Conservation (phyloP, 2,888 invertebrate genomes). For the Agrotis segetum region DNA sequence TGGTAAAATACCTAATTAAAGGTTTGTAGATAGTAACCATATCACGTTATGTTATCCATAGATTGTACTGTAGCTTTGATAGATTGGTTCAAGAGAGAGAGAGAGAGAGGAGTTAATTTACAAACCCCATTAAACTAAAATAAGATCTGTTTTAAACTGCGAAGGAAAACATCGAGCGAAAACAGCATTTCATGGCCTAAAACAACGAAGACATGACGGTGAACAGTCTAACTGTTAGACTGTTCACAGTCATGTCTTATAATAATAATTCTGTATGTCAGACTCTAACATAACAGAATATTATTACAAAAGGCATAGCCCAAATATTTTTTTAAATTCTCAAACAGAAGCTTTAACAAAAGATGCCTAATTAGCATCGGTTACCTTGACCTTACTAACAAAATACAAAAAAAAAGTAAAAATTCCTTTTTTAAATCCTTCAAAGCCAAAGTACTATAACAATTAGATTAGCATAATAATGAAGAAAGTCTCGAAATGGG, state of each 20-base stretch:
- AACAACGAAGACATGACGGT: too few relatives aligned
- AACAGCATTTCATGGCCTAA: background rate
- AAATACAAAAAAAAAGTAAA: background rate
- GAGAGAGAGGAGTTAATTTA: background rate
- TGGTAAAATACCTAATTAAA: too few relatives aligned
- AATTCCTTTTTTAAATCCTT: constrained; percentile 36
- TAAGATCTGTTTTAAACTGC: background rate
- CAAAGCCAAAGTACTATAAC: constrained; percentile 53
- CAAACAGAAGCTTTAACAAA: background rate
- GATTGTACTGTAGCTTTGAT: background rate
- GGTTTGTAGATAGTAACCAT: background rate
- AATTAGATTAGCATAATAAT: constrained; percentile 73
- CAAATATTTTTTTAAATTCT: background rate
- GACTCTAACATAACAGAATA: too few relatives aligned
- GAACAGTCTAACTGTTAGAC: too few relatives aligned
- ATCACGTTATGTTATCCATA: background rate
- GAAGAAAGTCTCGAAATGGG: constrained; percentile 54
- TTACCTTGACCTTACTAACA: constrained; percentile 1
- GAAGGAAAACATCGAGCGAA: background rate
- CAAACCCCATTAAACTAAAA: background rate
- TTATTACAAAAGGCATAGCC: too few relatives aligned
- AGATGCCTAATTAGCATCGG: background rate
- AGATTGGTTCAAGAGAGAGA: too few relatives aligned
- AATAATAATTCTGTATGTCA: too few relatives aligned
- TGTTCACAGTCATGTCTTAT: too few relatives aligned